These are phyloP conservation scores for Tipula confusa DNA, from an alignment of 2,888 invertebrate genomes.

Conservation along the genomic window DNA sequence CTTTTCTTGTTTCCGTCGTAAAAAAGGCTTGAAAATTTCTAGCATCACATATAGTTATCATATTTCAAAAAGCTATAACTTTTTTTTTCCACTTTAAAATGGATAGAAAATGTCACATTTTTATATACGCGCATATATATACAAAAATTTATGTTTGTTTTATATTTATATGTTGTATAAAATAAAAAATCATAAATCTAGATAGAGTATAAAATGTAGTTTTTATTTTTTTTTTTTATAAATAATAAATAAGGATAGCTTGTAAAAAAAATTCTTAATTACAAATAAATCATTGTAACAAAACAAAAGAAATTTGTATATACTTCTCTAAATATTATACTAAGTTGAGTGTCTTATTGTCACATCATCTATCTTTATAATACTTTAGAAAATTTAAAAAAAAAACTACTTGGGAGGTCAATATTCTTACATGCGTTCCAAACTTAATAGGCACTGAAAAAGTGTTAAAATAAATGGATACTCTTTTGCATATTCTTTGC, in stretches of 20 bases:
- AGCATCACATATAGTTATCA: neutral
- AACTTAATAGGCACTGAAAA: neutral
- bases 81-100: neutral
- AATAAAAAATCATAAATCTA: neutral
- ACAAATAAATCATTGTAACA: neutral
- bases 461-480: slow-evolving; percentile 25
- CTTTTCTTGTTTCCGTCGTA: neutral
- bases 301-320: neutral
- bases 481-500: neutral
- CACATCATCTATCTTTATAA: neutral
- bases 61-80: neutral
- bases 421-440: neutral
- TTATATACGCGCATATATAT: too few relatives aligned
- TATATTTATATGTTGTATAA: neutral
- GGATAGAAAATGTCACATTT: neutral
- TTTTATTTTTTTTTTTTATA: too few relatives aligned
- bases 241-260: neutral
- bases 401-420: neutral
- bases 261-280: neutral
- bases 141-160: neutral
- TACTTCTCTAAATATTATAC: too few relatives aligned
- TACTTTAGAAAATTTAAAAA: neutral
- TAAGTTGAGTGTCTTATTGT: neutral
- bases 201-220: neutral
- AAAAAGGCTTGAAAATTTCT: neutral